Percentiles rank a stretch among this genome's conserved stretches.
Evolutionary conservation across 2,888 invertebrate genomes (phyloP).

Genomic region (Ophioninae sp.): DNA sequence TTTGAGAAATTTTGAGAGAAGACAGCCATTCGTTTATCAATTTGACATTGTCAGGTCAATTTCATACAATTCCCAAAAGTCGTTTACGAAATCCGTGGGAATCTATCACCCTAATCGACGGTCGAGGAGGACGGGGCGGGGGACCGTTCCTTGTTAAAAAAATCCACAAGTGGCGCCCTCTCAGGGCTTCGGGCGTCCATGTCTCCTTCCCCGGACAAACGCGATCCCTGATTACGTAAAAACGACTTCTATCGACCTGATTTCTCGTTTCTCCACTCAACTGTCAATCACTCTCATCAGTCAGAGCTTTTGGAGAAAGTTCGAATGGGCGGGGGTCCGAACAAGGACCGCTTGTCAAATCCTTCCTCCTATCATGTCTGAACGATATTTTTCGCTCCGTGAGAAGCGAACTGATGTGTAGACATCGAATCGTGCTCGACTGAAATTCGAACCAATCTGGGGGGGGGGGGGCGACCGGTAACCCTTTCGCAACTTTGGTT

Average conservation of each 20-base stretch:
- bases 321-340: not conserved
- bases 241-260: not conserved
- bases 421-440: not conserved
- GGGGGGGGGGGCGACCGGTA: not conserved
- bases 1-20: too few relatives aligned
- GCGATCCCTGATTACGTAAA: not conserved
- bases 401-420: not conserved
- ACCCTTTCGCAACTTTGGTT: not conserved
- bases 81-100: too few relatives aligned
- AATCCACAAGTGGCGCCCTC: not conserved
- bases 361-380: not conserved
- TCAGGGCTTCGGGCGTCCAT: not conserved
- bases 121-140: too few relatives aligned
- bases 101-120: too few relatives aligned
- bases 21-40: too few relatives aligned
- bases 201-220: not conserved
- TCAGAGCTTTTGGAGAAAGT: not conserved
- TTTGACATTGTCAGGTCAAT: too few relatives aligned
- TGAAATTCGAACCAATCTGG: not conserved
- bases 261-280: not conserved
- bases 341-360: not conserved
- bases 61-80: too few relatives aligned
- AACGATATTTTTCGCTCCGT: not conserved
- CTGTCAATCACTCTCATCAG: not conserved
- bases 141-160: too few relatives aligned